A percentile compares a stretch with the other conserved stretches of the same genome.
These are phyloP conservation scores for Salminus brasiliensis DNA, from an alignment of 2,113 vertebrate species.

Conservation along the genomic window DNA sequence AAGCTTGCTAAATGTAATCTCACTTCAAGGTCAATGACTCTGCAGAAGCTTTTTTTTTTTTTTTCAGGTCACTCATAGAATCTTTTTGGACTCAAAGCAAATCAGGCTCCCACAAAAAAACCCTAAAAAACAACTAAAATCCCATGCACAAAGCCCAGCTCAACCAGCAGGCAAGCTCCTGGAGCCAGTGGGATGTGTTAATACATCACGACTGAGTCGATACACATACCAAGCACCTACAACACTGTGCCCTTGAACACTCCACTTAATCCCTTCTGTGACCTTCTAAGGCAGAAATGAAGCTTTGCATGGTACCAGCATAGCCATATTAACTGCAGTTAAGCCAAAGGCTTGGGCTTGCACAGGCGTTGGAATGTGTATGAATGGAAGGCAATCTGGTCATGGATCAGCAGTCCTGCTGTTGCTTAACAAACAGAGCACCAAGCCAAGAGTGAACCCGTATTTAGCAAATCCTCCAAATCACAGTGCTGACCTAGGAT, in stretches of 20 bases:
- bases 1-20: conserved; percentile 43
- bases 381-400: too few relatives aligned
- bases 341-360: neutral
- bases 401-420: neutral
- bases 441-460: neutral
- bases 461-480: neutral
- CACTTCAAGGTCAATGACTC: conserved; percentile 42
- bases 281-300: neutral
- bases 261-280: neutral
- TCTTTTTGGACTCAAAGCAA: conserved; percentile 14
- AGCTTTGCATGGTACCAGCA: neutral
- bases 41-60: conserved; percentile 33
- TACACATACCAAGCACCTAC: neutral
- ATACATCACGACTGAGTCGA: conserved; percentile 24
- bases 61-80: conserved; percentile 12
- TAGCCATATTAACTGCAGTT: neutral
- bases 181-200: neutral
- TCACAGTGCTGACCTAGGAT: neutral
- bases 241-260: neutral
- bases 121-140: neutral
- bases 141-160: conserved; percentile 11
- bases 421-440: neutral
- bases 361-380: neutral
- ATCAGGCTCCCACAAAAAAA: conserved; percentile 7
- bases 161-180: neutral